Conservation (phyloP, 2,888 invertebrate genomes). For the Mythimna impura region DNA sequence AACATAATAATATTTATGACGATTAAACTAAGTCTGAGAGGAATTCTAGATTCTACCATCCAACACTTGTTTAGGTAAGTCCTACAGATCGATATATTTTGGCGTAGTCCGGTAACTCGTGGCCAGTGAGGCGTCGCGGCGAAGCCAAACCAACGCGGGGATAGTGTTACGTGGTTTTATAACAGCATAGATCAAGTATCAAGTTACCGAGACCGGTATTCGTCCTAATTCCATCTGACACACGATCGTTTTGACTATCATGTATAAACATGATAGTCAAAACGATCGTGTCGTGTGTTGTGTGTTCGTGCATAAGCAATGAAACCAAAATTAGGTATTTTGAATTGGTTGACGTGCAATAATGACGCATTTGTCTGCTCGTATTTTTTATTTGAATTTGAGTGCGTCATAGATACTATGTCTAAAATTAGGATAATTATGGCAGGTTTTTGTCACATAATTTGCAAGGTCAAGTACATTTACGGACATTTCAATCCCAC, state of each 20-base stretch:
- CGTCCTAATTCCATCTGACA: slow-evolving; percentile 52
- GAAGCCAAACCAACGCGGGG: slow-evolving; percentile 80
- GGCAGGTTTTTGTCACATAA: too few species aligned
- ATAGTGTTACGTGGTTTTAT: slow-evolving; percentile 77
- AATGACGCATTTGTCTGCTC: slow-evolving; percentile 15
- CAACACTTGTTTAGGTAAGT: background rate
- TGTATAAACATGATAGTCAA: too few species aligned
- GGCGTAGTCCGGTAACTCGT: slow-evolving; percentile 63
- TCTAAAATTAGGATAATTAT: background rate
- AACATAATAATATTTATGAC: too few species aligned
- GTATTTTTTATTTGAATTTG: slow-evolving; percentile 5
- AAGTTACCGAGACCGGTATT: slow-evolving; percentile 58
- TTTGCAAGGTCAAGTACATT: too few species aligned
- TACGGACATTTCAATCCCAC: too few species aligned
- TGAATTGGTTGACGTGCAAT: background rate
- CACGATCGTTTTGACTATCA: slow-evolving; percentile 33
- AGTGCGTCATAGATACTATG: background rate
- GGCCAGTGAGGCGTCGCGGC: slow-evolving; percentile 70
- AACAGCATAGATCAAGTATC: slow-evolving; percentile 53
- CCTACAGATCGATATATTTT: slow-evolving; percentile 52
- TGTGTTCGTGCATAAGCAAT: too few species aligned
- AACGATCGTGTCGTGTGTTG: too few species aligned
- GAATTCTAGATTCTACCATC: slow-evolving; percentile 5
- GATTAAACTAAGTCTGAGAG: too few species aligned
- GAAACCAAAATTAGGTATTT: slow-evolving; percentile 8